phyloP scores from a whole-genome alignment of 2,888 invertebrate species.

The Coecobrya sp. region DNA sequence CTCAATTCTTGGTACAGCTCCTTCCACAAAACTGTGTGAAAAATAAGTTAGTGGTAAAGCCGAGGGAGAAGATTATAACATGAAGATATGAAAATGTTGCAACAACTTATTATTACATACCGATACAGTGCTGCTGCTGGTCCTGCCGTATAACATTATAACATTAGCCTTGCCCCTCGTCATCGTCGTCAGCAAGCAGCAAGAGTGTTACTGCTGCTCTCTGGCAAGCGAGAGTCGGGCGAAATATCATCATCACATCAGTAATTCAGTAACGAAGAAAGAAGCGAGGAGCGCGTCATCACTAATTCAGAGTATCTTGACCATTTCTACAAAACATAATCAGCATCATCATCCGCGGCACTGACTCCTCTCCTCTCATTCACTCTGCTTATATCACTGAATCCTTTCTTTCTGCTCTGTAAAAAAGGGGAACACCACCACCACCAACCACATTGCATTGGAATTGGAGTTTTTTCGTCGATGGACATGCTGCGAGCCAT shows the following conservation, averaged over 20 bases:
- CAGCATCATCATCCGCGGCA: slow-evolving; percentile 15
- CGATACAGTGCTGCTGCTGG: neutral
- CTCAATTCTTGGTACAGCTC: slow-evolving; percentile 52
- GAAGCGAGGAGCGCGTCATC: slow-evolving; percentile 68
- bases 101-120: neutral
- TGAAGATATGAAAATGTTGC: neutral
- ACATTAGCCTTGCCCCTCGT: no score
- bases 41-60: neutral
- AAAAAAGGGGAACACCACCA: slow-evolving; percentile 4
- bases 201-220: no score
- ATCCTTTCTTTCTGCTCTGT: slow-evolving; percentile 1
- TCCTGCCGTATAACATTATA: no score
- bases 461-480: neutral
- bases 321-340: slow-evolving; percentile 45
- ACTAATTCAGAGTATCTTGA: slow-evolving; percentile 72
- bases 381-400: neutral
- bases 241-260: slow-evolving; percentile 17
- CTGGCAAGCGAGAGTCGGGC: slow-evolving; percentile 12
- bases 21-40: slow-evolving; percentile 44
- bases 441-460: neutral
- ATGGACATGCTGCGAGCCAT: neutral
- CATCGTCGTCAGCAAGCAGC: no score
- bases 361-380: neutral
- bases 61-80: neutral
- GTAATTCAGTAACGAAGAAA: slow-evolving; percentile 5